A percentile compares a stretch with the other conserved stretches of the same genome.
Evolutionary conservation across 2,113 vertebrate genomes (phyloP).

Genomic region (Origma solitaria): DNA sequence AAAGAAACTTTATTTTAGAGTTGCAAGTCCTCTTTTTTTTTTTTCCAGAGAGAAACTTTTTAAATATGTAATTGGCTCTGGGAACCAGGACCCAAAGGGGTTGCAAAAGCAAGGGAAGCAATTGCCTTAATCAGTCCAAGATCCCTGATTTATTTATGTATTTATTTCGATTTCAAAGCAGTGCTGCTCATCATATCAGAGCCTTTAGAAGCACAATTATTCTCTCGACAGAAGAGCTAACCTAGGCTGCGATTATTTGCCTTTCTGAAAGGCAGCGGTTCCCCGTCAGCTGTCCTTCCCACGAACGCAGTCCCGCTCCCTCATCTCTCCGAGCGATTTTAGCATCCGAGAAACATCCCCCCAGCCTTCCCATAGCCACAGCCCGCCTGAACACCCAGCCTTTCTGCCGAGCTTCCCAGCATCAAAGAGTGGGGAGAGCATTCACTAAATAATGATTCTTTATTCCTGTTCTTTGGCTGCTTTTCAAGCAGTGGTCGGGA

Average conservation of each 20-base stretch:
- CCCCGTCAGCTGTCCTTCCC: not conserved
- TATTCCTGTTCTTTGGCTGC: not conserved
- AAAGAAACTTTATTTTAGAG: constrained; percentile 68
- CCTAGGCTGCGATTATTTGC: constrained; percentile 60
- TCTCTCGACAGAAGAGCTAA: constrained; percentile 58
- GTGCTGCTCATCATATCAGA: constrained; percentile 53
- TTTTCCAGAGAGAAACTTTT: constrained; percentile 35
- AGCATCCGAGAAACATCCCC: constrained; percentile 25
- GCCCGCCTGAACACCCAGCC: not conserved
- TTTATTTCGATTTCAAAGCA: constrained; percentile 68
- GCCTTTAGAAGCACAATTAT: constrained; percentile 64
- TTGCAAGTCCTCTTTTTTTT: constrained; percentile 19
- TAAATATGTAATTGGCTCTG: constrained; percentile 71
- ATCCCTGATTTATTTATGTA: constrained; percentile 68
- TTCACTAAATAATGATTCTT: not conserved
- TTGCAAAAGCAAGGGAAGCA: constrained; percentile 59
- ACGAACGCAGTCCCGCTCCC: not conserved
- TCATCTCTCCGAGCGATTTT: constrained; percentile 17
- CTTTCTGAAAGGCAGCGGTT: constrained; percentile 39
- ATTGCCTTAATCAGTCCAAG: constrained; percentile 64
- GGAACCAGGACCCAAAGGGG: constrained; percentile 60
- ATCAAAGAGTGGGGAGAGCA: constrained; percentile 22
- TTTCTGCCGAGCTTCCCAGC: constrained; percentile 4
- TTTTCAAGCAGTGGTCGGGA: not conserved
- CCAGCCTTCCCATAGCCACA: not conserved